These are phyloP conservation scores for Butorides virescens DNA, from an alignment of 2,113 vertebrate species.

Conservation along the genomic window DNA sequence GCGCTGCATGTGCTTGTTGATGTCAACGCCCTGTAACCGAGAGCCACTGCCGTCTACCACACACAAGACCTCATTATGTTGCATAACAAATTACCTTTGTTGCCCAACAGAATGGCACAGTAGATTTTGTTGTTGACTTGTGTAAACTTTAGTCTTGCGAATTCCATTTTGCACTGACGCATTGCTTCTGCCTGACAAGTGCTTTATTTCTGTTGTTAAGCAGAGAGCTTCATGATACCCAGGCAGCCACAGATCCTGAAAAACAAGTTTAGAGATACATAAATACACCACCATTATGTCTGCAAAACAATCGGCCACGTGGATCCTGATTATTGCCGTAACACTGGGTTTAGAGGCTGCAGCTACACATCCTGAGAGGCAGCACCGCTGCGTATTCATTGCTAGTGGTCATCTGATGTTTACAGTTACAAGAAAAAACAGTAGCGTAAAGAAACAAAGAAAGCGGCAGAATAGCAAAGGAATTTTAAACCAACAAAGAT, in stretches of 20 bases:
- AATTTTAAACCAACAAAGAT: slow-evolving; percentile 32
- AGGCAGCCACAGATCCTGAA: slow-evolving; percentile 42
- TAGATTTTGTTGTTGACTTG: slow-evolving; percentile 46
- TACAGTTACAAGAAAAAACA: slow-evolving; percentile 19
- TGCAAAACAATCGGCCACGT: slow-evolving; percentile 35
- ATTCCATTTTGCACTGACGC: slow-evolving; percentile 18
- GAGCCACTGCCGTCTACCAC: not conserved
- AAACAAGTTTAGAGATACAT: slow-evolving; percentile 53
- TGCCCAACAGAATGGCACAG: slow-evolving; percentile 46
- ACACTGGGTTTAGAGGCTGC: slow-evolving; percentile 3
- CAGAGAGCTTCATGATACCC: not conserved
- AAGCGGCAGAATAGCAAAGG: slow-evolving; percentile 13
- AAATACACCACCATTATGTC: slow-evolving; percentile 15
- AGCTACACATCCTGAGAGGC: slow-evolving; percentile 4
- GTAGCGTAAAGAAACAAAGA: slow-evolving; percentile 27
- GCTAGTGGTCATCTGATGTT: slow-evolving; percentile 32
- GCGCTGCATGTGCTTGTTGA: not conserved
- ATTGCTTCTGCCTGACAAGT: slow-evolving; percentile 28
- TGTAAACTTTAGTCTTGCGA: slow-evolving; percentile 30
- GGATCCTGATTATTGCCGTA: not conserved
- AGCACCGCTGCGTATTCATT: not conserved
- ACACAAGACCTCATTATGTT: slow-evolving; percentile 59
- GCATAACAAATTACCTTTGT: slow-evolving; percentile 66
- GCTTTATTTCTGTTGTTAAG: slow-evolving; percentile 32
- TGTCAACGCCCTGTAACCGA: slow-evolving; percentile 15